Percentiles rank a stretch among this genome's conserved stretches.
Evolutionary conservation across 2,113 vertebrate species (phyloP).

Genomic region (Heteronetta atricapilla): DNA sequence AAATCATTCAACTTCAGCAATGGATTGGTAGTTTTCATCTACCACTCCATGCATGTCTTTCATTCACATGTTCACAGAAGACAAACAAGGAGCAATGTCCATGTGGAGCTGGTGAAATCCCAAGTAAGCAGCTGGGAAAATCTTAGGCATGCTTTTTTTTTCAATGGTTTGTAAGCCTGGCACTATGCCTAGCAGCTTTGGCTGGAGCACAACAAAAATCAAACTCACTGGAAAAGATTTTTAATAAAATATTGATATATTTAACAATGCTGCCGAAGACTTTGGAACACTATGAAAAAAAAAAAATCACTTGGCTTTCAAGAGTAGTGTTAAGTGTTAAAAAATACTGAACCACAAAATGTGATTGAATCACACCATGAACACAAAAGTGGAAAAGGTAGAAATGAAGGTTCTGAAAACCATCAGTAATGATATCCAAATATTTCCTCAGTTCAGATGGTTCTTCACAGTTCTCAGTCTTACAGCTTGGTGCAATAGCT

Average conservation of each 20-base stretch:
- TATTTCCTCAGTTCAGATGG: not conserved
- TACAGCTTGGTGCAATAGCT: not conserved
- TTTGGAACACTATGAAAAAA: not conserved
- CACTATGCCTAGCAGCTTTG: not conserved
- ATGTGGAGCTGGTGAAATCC: not conserved
- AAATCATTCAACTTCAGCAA: not conserved
- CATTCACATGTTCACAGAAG: not conserved
- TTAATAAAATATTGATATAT: not conserved
- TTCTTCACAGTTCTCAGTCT: not conserved
- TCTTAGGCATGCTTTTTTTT: not conserved
- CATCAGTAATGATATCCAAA: not conserved
- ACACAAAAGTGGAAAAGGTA: not conserved
- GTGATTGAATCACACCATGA: not conserved
- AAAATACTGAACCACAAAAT: not conserved
- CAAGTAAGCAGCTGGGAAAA: not conserved
- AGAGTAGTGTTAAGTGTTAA: not conserved
- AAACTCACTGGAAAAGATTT: not conserved
- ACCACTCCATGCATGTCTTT: not conserved
- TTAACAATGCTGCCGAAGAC: not conserved
- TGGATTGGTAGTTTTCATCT: not conserved
- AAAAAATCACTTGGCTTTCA: not conserved
- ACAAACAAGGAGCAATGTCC: not conserved
- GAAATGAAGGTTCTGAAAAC: not conserved
- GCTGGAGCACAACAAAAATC: not conserved
- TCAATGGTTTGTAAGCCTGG: not conserved